Conservation (phyloP, 2,888 invertebrate species). For the Ormyrus labotus region DNA sequence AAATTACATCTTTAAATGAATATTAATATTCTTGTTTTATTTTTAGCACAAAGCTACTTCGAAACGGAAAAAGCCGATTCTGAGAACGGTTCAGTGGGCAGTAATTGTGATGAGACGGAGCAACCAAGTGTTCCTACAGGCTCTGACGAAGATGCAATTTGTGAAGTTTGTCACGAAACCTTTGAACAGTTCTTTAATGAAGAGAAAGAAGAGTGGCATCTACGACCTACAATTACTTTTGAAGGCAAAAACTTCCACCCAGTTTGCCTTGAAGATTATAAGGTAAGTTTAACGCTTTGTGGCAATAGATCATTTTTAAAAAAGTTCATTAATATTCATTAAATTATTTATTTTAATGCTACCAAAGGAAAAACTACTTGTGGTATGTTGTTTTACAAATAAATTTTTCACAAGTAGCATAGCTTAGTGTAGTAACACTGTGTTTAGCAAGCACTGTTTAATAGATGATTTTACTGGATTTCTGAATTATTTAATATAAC, state of each 20-base stretch:
- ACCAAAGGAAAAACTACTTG: conserved; percentile 56
- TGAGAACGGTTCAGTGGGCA: conserved; percentile 78
- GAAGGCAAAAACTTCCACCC: conserved; percentile 91
- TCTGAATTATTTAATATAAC: no score
- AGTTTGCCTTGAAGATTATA: conserved; percentile 91
- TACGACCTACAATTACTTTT: conserved; percentile 87
- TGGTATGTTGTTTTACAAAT: conserved; percentile 48
- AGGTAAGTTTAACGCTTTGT: conserved; percentile 76
- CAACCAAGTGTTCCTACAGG: conserved; percentile 58
- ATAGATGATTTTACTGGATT: no score
- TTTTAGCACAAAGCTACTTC: conserved; percentile 89
- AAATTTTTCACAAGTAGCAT: not conserved
- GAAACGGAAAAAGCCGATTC: conserved; percentile 82
- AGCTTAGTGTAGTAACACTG: no score
- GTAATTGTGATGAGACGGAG: conserved; percentile 79
- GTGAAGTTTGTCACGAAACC: conserved; percentile 53
- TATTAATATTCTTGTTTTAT: not conserved
- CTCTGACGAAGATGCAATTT: conserved; percentile 31
- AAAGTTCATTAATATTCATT: conserved; percentile 22
- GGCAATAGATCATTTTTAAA: not conserved
- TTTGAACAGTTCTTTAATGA: conserved; percentile 56
- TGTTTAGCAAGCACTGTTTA: no score
- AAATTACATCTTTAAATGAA: conserved; percentile 1
- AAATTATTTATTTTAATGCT: conserved; percentile 42
- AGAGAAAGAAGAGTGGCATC: conserved; percentile 93